Base-by-base conservation (phyloP, 2,113 vertebrate genomes). In the Rattus norvegicus region DNA sequence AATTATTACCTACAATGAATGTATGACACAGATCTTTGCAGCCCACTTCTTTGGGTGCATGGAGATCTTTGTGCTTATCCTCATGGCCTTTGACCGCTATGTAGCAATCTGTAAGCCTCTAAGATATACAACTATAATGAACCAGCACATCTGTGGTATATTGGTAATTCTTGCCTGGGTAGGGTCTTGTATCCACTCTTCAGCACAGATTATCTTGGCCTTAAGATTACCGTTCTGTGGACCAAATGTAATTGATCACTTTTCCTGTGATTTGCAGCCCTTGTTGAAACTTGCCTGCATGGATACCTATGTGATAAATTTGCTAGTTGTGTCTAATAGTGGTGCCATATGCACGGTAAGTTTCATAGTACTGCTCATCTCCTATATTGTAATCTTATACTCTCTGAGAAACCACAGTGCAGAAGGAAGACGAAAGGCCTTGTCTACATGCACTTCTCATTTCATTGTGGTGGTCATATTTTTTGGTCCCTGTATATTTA, bases 401-500 rank as follows among this genome's bases (percentile, higher is more conserved):
- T 79, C 61, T 88, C n/a, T 93, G n/a, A 79, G 92, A 36, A 79
- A 69, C 8, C n/a, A 88, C 0, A 93, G 84, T 56, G 20, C 73
- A 2, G 26, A 88, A 47, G 73, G 84, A 79, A 88, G 49, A 17
- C 0, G 12, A 0, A 88, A 79, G n/a, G 84, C 61, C 19, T 61
- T 93, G 8, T 88, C 84, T 19, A 88, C 73, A 2, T 88, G 92
- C 17, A 69, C 61, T n/a, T 56, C 73, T 6, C 92, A 88, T 39
- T 47, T 93, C 20, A 88, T 47, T 59, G 92, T 87, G 26, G 24
- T 83, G 7, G 10, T 92, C 49, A 22, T 92, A 56, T 83, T 91
- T 56, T 92, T 92, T 81, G 90, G 36, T 43, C 63, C 90, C 5
- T 92, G 90, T 43, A 81, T 92, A 81, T 81, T 92, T 30, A 92